phyloP scores from a whole-genome alignment of 1,140 invertebrate species.

The Bombyx mandarina region DNA sequence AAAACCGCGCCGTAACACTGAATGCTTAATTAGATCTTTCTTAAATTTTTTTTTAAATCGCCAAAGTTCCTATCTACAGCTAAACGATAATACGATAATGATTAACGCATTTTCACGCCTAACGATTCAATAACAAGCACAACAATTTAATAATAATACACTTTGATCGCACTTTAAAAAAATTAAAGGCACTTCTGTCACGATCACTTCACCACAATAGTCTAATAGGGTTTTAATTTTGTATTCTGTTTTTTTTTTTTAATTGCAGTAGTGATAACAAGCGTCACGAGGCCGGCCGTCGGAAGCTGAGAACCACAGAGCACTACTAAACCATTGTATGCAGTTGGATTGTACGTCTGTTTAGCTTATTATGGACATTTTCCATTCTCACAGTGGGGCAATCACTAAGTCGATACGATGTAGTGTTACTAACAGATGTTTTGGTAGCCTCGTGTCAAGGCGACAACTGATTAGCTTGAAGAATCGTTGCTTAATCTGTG shows the following conservation, averaged over 20 bases:
- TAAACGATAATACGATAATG: constrained; percentile 20
- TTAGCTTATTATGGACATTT: constrained; percentile 61
- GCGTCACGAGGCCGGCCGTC: constrained; percentile 43
- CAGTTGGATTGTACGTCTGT: constrained; percentile 60
- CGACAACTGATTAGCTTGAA: constrained; percentile 27
- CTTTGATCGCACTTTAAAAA: background rate
- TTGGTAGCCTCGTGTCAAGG: constrained; percentile 33
- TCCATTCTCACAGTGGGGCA: constrained; percentile 57
- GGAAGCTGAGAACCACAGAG: constrained; percentile 57
- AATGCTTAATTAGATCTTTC: constrained; percentile 31
- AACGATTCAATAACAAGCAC: constrained; percentile 9
- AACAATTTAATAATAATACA: background rate
- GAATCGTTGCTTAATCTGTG: constrained; percentile 24
- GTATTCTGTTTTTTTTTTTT: constrained; percentile 14
- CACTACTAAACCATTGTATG: constrained; percentile 61
- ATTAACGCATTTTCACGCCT: constrained; percentile 11
- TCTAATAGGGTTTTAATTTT: constrained; percentile 9
- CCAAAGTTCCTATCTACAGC: constrained; percentile 25
- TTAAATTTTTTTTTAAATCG: constrained; percentile 21
- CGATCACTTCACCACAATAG: constrained; percentile 14
- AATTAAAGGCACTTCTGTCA: background rate
- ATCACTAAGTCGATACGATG: constrained; percentile 16
- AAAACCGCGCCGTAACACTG: constrained; percentile 22
- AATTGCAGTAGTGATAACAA: constrained; percentile 20
- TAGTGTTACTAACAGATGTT: constrained; percentile 2